Conservation (phyloP, 1,140 invertebrate genomes). For the Polypedilum pembai region DNA sequence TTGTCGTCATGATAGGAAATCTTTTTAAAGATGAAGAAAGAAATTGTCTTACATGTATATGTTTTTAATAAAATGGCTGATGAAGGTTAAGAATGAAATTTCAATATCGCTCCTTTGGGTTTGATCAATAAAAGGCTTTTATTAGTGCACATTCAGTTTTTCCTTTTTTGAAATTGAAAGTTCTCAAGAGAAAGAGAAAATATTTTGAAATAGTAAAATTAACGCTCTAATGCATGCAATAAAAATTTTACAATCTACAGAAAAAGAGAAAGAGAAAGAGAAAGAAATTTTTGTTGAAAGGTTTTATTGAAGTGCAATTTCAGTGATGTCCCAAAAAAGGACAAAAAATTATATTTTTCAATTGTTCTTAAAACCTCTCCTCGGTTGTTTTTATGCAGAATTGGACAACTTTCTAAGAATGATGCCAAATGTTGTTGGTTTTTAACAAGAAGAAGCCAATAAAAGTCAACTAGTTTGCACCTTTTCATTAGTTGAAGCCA, state of each 20-base stretch:
- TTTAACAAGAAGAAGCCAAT: neutral
- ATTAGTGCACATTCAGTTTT: neutral
- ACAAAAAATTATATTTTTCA: neutral
- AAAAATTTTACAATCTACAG: neutral
- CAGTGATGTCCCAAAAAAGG: neutral
- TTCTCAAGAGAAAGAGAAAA: no score
- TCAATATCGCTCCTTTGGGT: no score
- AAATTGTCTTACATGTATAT: no score
- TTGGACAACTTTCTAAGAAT: neutral
- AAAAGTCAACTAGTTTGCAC: neutral
- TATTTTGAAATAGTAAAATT: neutral
- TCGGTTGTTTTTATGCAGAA: neutral
- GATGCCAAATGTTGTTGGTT: neutral
- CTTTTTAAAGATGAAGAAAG: no score
- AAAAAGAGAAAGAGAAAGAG: neutral
- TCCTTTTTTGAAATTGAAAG: no score
- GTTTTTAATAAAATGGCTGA: no score
- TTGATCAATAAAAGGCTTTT: neutral
- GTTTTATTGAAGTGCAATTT: conserved; percentile 12
- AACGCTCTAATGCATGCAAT: conserved; percentile 5
- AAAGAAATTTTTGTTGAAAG: neutral
- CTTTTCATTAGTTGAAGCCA: neutral
- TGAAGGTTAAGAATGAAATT: neutral
- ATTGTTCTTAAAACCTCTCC: neutral
- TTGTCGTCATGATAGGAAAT: neutral